A percentile compares a stretch with the other conserved stretches of the same genome.
phyloP scores from a whole-genome alignment of 2,888 invertebrate genomes.

The Theristus sp. region DNA sequence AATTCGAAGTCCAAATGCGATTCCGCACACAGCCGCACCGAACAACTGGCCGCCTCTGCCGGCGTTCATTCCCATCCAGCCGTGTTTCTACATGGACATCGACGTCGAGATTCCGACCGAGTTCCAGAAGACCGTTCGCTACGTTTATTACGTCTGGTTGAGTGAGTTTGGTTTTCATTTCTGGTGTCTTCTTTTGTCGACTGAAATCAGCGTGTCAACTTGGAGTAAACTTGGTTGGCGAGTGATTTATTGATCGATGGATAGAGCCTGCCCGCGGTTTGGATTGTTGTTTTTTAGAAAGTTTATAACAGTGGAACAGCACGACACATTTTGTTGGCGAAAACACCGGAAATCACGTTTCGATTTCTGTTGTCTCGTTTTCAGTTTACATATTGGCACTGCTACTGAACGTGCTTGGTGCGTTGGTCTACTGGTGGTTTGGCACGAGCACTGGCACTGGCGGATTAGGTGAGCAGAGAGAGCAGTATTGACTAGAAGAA shows the following conservation, averaged over 20 bases:
- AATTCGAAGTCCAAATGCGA: background rate
- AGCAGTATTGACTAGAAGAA: no score
- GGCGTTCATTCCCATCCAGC: conserved; percentile 67
- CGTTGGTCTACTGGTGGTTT: conserved; percentile 53
- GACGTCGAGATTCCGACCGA: conserved; percentile 92
- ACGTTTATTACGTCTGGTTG: conserved; percentile 88
- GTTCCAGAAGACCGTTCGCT: conserved; percentile 84
- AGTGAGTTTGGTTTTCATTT: conserved; percentile 24
- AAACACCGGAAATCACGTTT: no score
- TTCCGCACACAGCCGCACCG: conserved; percentile 41
- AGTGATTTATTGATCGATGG: background rate
- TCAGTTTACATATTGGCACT: conserved; percentile 72
- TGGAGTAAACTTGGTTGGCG: no score
- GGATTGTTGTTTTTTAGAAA: no score
- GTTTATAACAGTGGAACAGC: no score
- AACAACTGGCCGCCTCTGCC: conserved; percentile 99
- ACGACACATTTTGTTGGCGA: no score
- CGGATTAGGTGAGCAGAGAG: no score
- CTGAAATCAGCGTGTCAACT: no score
- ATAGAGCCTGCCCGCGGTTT: background rate
- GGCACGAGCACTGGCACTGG: conserved; percentile 12
- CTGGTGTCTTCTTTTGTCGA: background rate
- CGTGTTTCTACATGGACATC: conserved; percentile 98
- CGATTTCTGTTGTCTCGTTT: no score
- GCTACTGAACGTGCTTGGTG: conserved; percentile 64